A percentile compares a stretch with the other conserved stretches of the same genome.
Evolutionary conservation across 2,113 vertebrate genomes (phyloP).

Genomic region (Mesoclemmys tuberculata): DNA sequence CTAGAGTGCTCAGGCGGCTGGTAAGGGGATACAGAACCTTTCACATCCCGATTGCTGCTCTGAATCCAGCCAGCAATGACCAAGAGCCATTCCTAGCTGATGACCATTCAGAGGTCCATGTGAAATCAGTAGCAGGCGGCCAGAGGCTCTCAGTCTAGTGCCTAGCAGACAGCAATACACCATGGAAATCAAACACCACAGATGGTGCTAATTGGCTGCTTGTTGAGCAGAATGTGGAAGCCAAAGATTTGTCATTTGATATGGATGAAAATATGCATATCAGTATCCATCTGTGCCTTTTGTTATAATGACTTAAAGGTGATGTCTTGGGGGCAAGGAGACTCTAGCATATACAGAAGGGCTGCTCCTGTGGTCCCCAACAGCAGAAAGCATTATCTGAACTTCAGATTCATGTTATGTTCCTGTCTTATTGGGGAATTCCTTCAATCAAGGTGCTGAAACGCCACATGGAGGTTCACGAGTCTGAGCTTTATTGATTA

Average conservation of each 20-base stretch:
- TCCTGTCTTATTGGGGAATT: neutral
- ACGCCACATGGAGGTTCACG: neutral
- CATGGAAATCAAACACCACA: neutral
- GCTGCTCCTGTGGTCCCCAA: neutral
- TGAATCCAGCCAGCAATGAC: neutral
- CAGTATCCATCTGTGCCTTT: neutral
- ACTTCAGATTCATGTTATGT: neutral
- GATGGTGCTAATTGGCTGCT: neutral
- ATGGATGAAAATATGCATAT: neutral
- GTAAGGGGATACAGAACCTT: neutral
- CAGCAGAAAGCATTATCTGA: neutral
- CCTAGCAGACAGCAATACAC: neutral
- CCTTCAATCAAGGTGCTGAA: neutral
- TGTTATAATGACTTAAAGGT: neutral
- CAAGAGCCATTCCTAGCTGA: neutral
- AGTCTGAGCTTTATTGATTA: neutral
- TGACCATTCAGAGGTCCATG: neutral
- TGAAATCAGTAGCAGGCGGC: neutral
- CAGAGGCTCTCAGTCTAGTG: neutral
- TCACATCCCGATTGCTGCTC: neutral
- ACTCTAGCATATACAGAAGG: neutral
- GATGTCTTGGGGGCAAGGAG: fast-evolving
- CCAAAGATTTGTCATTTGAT: neutral
- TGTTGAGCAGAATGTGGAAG: neutral
- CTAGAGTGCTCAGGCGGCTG: neutral